These are phyloP conservation scores for Rafetus swinhoei DNA, from an alignment of 2,113 vertebrate genomes.

Conservation along the genomic window DNA sequence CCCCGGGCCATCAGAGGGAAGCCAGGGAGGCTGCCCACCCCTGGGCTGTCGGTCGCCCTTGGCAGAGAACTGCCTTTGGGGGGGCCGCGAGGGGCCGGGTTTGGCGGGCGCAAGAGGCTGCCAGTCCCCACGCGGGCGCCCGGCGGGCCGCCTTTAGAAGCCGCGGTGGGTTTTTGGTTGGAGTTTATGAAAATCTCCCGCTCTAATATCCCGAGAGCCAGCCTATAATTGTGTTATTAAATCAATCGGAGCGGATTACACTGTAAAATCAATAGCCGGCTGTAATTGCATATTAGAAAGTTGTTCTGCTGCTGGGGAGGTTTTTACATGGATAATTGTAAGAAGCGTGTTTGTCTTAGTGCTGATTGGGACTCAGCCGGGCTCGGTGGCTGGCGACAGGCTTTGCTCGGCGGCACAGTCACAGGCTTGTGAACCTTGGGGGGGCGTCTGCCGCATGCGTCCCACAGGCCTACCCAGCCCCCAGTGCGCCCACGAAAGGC, in stretches of 20 bases:
- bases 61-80: no score
- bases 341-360: slow-evolving; percentile 93
- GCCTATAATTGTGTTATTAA: slow-evolving; percentile 92
- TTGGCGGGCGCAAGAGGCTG: no score
- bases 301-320: slow-evolving; percentile 82
- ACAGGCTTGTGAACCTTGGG: rapidly evolving
- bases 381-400: slow-evolving; percentile 41
- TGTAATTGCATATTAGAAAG: slow-evolving; percentile 96
- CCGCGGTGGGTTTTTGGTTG: slow-evolving; percentile 70
- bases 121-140: no score
- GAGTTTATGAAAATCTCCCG: slow-evolving; percentile 93
- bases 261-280: slow-evolving; percentile 90
- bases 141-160: no score
- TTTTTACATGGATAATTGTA: slow-evolving; percentile 92
- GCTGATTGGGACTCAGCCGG: slow-evolving; percentile 88
- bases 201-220: slow-evolving; percentile 88
- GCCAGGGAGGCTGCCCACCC: no score
- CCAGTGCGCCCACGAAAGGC: rapidly evolving
- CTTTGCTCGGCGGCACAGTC: not conserved
- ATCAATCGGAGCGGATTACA: slow-evolving; percentile 92
- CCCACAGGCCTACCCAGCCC: rapidly evolving
- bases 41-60: no score
- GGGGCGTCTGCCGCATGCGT: rapidly evolving
- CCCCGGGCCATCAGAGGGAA: rapidly evolving
- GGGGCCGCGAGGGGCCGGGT: no score